A percentile compares a stretch with the other conserved stretches of the same genome.
Evolutionary conservation across 2,113 vertebrate genomes (phyloP).

Genomic region (Periophthalmodon schlosseri): DNA sequence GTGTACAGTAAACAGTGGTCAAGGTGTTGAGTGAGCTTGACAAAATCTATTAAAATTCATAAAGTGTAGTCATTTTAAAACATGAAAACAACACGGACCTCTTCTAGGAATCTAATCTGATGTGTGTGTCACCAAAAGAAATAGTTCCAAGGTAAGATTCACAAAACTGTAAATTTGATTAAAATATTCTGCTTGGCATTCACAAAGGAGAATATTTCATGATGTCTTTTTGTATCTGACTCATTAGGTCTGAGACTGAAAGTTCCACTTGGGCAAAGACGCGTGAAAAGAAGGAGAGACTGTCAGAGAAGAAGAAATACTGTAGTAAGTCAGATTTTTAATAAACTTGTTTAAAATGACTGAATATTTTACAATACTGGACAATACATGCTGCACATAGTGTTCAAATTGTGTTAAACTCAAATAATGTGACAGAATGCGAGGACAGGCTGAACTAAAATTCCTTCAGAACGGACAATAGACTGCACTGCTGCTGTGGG

Average conservation of each 20-base stretch:
- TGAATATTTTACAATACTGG: background rate
- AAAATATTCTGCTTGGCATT: background rate
- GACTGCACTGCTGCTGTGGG: conserved; percentile 42
- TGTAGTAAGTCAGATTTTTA: background rate
- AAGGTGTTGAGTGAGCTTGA: background rate
- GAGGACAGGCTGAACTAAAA: conserved; percentile 15
- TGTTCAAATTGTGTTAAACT: background rate
- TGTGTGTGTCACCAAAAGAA: background rate
- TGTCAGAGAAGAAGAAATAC: background rate
- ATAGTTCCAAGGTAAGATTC: background rate
- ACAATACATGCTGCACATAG: background rate
- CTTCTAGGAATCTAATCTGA: background rate
- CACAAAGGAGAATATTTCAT: background rate
- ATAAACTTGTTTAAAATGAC: background rate
- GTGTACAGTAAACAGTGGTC: background rate
- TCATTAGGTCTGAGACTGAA: conserved; percentile 1
- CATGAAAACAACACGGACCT: background rate
- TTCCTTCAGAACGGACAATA: conserved; percentile 35
- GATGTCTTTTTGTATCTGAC: background rate
- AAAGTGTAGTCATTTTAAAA: background rate
- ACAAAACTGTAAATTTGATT: background rate
- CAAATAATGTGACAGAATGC: conserved; percentile 4
- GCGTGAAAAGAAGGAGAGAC: background rate
- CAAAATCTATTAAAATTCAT: background rate
- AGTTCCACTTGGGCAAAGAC: background rate